Percentiles rank a stretch among this genome's conserved stretches.
Evolutionary conservation across 2,113 vertebrate species (phyloP).

Genomic region (Rhipidura dahli): DNA sequence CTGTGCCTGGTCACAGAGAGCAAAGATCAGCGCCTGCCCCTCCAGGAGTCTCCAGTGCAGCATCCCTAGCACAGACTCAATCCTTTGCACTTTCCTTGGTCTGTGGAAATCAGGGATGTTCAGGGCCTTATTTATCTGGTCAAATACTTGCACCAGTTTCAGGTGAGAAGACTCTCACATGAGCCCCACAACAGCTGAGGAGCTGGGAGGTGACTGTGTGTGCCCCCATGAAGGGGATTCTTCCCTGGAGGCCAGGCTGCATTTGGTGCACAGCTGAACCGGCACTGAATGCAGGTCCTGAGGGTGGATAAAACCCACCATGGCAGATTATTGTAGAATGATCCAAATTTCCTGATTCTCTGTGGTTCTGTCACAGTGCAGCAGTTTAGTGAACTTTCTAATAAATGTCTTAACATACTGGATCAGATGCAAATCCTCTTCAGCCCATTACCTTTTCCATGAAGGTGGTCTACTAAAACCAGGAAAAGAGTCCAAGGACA

Average conservation of each 20-base stretch:
- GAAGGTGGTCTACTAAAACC: background rate
- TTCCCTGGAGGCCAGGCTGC: background rate
- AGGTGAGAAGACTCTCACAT: background rate
- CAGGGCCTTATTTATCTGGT: rapidly evolving
- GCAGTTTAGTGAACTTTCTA: background rate
- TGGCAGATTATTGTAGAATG: background rate
- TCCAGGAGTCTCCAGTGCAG: background rate
- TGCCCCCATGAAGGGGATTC: rapidly evolving
- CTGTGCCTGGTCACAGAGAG: background rate
- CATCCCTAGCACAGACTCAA: background rate
- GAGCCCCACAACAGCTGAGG: background rate
- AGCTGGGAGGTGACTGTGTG: background rate
- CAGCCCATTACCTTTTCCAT: background rate
- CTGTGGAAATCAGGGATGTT: background rate
- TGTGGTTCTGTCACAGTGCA: background rate
- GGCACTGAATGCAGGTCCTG: rapidly evolving
- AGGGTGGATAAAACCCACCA: background rate
- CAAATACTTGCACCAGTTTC: background rate
- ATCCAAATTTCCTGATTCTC: background rate
- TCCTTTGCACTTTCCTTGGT: background rate
- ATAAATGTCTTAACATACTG: background rate
- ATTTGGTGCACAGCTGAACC: background rate
- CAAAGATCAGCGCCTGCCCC: background rate
- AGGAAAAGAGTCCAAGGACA: background rate
- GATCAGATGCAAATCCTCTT: background rate